phyloP scores from a whole-genome alignment of 2,888 invertebrate species.

The Sussaba pulchella region DNA sequence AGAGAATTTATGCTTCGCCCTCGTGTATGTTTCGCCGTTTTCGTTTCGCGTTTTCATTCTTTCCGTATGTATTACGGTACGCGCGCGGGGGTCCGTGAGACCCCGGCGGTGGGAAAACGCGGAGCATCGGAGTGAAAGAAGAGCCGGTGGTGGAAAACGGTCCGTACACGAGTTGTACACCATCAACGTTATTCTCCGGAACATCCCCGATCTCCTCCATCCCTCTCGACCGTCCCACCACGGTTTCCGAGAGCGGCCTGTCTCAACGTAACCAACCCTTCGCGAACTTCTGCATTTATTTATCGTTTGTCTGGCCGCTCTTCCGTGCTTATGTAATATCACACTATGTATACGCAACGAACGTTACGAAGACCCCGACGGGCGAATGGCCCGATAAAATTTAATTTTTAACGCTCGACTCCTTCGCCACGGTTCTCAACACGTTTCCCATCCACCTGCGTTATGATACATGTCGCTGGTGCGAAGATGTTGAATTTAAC shows the following conservation, averaged over 20 bases:
- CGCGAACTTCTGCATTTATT: constrained; percentile 52
- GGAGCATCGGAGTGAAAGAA: constrained; percentile 41
- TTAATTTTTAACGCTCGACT: constrained; percentile 68
- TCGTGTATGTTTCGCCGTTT: constrained; percentile 25
- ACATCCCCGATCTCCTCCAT: constrained; percentile 48
- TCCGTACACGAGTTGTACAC: constrained; percentile 25
- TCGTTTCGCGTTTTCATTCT: constrained; percentile 51
- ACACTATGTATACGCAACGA: neutral
- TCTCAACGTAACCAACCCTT: constrained; percentile 33
- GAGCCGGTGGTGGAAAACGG: neutral
- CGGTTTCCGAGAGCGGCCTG: constrained; percentile 11
- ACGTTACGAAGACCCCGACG: constrained; percentile 31
- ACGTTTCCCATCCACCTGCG: constrained; percentile 43
- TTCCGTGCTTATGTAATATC: constrained; percentile 51
- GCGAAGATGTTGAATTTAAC: neutral
- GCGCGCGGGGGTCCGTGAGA: neutral
- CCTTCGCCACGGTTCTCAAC: constrained; percentile 37
- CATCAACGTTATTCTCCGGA: constrained; percentile 38
- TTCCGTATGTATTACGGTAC: neutral
- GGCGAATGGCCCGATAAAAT: constrained; percentile 65
- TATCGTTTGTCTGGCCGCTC: constrained; percentile 44
- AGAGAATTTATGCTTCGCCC: constrained; percentile 80
- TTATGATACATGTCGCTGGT: constrained; percentile 45
- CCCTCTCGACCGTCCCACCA: too few species aligned
- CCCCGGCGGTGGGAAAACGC: constrained; percentile 19